Evolutionary conservation across 2,888 invertebrate genomes (phyloP), one percentile per base, ranked within the genome.

Genomic region (Dioctria rufipes): DNA sequence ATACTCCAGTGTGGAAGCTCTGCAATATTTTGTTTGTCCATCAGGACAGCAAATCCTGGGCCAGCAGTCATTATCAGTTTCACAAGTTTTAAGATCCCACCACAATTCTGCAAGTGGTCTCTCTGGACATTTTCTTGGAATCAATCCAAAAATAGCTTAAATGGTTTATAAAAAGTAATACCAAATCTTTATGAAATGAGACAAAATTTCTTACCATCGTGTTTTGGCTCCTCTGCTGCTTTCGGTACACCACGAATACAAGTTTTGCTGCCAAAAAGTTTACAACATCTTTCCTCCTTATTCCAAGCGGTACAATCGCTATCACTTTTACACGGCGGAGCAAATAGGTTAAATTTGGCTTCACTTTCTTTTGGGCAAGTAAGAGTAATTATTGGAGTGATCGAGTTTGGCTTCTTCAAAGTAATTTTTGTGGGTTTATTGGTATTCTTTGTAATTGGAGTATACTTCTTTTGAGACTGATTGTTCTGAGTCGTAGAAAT

Each of bases 11-110:
- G 92, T 90, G 3, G 94, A 92, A 4, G 94, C 94, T 83, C 94
- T 91, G 86, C 95, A 95, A 86, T 93, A 95, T 83, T 92, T 92
- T 75, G 91, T 91, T 3, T 88, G 88, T 83, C 91, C 92, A 86
- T 94, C 95, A 0, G 94, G 93, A 84, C 95, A 95, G 87, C 95
- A 95, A 80, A 95, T 92, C 42, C 95, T 90, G 11, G 94, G 93
- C 91, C 93, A 92, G 87, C 95, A 95, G 85, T 95, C 94, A 13
- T 90, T 88, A 85, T 95, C 95, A 0, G 89, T 89, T 84, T 90
- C 90, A 85, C 95, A 95, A 80, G 92, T 91, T 86, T 93, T 92
- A 13, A 94, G 91, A 81, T 94, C 93, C 86, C 94, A 92, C 84
- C 93, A 90, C 9, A 93, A 89, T 88, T 95, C 94, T 0, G 94